Evolutionary conservation across 2,888 invertebrate species (phyloP), one percentile per base, ranked within the genome.

Genomic region (Tortricodes alternella): DNA sequence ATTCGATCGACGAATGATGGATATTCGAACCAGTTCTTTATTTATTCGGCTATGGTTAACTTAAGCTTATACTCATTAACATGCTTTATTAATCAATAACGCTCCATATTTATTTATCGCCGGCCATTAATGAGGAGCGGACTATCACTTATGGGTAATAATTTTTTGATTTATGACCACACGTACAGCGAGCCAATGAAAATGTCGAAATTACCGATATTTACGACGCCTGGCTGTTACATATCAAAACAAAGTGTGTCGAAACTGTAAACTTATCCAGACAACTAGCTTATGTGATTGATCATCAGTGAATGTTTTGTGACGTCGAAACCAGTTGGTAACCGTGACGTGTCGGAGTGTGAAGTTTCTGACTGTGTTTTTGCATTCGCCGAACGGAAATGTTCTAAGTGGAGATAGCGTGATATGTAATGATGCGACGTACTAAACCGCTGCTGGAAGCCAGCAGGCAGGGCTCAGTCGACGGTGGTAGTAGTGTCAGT

Each of bases 401-500:
- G 55, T 66, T 59, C 41, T 60, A 51, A 58, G 63, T 65, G 69
- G 83, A 80, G 87, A 78, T 85, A 87, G 85, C 83, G 85, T 83
- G 81, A 81, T 70, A 85, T 86, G 87, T 82, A 78, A 89, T 85
- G 83, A 89, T 90, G 89, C 78, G 89, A 70, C 87, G 87, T 9
- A 88, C 85, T 7, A 89, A 89, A 74, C 84, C 85, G 63, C 76
- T 89, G 82, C 79, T 90, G 21, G 90, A 89, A 58, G 80, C 84
- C 69, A 89, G 87, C 74, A 79, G 89, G 69, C 90, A 89, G 74
- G 89, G 89, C 60, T 89, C 90, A 48, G 85, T 90, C 67, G 90
- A 90, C 76, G 82, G 85, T 67, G 80, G 82, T 55, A 74, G 68
- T 60, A 80, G 75, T 58, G 75, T 85, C 19, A 84, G 73, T 65